phyloP scores from a whole-genome alignment of 1,140 invertebrate species.

The Eupristina koningsbergeri region DNA sequence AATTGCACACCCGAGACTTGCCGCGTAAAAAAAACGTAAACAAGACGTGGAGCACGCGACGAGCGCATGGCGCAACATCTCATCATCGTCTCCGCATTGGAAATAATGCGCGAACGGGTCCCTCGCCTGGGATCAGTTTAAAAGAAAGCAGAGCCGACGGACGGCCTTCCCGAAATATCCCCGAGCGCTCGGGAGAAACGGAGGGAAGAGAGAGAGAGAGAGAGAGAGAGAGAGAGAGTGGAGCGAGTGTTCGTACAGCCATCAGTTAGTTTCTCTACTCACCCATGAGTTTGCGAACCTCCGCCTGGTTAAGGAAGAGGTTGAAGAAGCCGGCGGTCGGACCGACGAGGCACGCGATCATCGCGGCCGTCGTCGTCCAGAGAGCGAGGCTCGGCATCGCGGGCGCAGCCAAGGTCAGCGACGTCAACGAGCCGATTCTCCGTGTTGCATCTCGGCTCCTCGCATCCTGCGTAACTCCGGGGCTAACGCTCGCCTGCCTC shows the following conservation, averaged over 20 bases:
- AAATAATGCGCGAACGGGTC: too few relatives aligned
- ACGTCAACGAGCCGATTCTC: background rate
- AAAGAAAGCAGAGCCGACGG: background rate
- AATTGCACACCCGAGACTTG: too few relatives aligned
- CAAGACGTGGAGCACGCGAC: background rate
- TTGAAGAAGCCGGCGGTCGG: slow-evolving; percentile 69
- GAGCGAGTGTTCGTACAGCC: too few relatives aligned
- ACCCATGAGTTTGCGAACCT: slow-evolving; percentile 72
- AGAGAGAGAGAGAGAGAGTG: too few relatives aligned
- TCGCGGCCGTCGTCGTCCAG: slow-evolving; percentile 57
- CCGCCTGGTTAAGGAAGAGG: slow-evolving; percentile 69
- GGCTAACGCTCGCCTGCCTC: background rate
- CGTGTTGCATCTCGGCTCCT: background rate
- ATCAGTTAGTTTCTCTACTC: slow-evolving; percentile 58
- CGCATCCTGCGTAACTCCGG: slow-evolving; percentile 30
- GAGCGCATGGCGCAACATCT: too few relatives aligned
- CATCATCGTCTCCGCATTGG: too few relatives aligned
- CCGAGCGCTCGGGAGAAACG: background rate
- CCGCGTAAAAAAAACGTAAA: background rate
- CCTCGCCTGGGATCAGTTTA: background rate
- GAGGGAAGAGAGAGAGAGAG: too few relatives aligned
- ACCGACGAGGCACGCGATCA: slow-evolving; percentile 60
- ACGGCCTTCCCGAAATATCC: too few relatives aligned
- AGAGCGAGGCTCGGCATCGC: slow-evolving; percentile 52
- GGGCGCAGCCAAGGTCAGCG: slow-evolving; percentile 38